Percentiles rank a stretch among this genome's conserved stretches.
Evolutionary conservation across 2,888 invertebrate species (phyloP).

Genomic region (Mylabris sibirica): DNA sequence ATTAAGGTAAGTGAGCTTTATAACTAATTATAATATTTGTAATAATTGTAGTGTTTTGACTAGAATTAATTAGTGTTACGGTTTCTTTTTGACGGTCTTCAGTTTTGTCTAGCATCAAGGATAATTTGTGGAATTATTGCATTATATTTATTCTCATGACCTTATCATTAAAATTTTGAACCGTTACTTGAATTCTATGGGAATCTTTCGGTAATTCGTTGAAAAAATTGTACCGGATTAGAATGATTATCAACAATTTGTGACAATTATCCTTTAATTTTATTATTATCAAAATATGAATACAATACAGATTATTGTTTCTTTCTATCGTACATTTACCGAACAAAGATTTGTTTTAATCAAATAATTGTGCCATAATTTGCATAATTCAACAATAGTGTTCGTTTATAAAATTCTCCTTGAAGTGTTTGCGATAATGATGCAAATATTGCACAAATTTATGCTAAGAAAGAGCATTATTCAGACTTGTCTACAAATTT

Average conservation of each 20-base stretch:
- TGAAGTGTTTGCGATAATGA: neutral
- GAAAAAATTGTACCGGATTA: neutral
- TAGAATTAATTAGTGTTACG: neutral
- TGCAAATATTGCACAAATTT: neutral
- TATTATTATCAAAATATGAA: neutral
- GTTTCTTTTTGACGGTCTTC: neutral
- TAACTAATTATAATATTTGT: neutral
- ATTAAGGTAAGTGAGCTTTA: constrained; percentile 23
- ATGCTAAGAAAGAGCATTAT: neutral
- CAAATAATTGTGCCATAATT: neutral
- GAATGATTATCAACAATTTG: neutral
- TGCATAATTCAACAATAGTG: neutral
- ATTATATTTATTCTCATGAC: constrained; percentile 5
- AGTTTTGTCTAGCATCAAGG: neutral
- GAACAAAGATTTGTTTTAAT: constrained; percentile 10
- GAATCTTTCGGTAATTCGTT: neutral
- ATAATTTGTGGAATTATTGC: neutral
- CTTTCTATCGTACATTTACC: neutral
- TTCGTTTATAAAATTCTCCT: neutral
- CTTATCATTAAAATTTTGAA: neutral
- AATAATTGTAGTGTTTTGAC: neutral
- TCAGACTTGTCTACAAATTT: too few species aligned
- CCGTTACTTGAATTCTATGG: neutral
- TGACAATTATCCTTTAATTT: neutral
- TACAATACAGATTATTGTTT: constrained; percentile 3